Percentiles rank a stretch among this genome's conserved stretches.
Conservation (phyloP, 2,797 vertebrate genomes). For the Hoplostethus mediterraneus region DNA sequence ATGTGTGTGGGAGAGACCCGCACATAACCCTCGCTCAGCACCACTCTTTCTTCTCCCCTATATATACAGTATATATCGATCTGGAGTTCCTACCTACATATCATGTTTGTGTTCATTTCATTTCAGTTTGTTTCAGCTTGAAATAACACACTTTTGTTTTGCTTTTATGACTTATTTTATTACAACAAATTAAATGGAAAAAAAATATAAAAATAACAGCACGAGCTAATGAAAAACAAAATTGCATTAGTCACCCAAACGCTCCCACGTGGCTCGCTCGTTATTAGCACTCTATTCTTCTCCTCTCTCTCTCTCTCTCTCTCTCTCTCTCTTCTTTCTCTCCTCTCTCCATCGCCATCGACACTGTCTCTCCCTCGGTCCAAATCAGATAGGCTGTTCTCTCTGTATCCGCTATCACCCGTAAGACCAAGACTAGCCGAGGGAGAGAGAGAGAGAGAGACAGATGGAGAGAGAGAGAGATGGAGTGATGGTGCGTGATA, state of each 20-base stretch:
- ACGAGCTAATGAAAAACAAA: too few relatives aligned
- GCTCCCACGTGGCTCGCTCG: too few relatives aligned
- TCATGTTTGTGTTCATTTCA: too few relatives aligned
- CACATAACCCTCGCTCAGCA: slow-evolving; percentile 38
- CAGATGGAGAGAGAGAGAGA: slow-evolving; percentile 7
- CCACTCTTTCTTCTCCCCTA: slow-evolving; percentile 28
- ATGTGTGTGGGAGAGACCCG: slow-evolving; percentile 59
- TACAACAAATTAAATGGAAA: too few relatives aligned
- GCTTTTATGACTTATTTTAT: too few relatives aligned
- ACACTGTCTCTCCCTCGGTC: neutral
- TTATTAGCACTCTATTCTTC: too few relatives aligned
- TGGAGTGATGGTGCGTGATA: slow-evolving; percentile 10
- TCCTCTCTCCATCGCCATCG: slow-evolving; percentile 11
- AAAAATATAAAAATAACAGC: too few relatives aligned
- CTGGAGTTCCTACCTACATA: too few relatives aligned
- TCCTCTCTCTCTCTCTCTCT: neutral
- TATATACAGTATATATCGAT: too few relatives aligned
- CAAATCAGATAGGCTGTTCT: slow-evolving; percentile 11
- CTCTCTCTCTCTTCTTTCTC: neutral
- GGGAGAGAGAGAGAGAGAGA: slow-evolving; percentile 10
- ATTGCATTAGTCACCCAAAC: too few relatives aligned
- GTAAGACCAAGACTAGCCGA: neutral
- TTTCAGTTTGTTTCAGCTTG: too few relatives aligned
- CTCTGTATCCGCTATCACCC: neutral
- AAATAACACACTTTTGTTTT: too few relatives aligned